Conservation (phyloP, 2,113 vertebrate species). For the Malaclemys terrapin region DNA sequence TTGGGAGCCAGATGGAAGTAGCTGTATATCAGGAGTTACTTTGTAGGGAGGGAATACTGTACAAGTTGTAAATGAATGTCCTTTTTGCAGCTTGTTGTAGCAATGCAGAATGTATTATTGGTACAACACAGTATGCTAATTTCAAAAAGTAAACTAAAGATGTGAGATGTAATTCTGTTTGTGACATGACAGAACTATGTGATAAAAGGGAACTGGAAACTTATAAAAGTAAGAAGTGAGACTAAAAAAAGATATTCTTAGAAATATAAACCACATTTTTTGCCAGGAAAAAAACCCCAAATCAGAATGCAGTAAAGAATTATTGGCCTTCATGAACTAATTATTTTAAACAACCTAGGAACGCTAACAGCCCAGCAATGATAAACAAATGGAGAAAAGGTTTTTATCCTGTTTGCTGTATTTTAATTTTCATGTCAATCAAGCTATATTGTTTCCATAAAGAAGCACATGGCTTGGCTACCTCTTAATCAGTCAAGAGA, state of each 20-base stretch:
- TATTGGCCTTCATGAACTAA: neutral
- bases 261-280: neutral
- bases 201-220: neutral
- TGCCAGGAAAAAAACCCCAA: neutral
- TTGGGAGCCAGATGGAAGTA: slow-evolving; percentile 23
- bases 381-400: neutral
- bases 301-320: neutral
- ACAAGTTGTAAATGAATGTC: slow-evolving; percentile 19
- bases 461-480: slow-evolving; percentile 2
- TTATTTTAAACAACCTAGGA: neutral
- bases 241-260: neutral
- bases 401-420: neutral
- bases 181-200: neutral
- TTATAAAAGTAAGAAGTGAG: neutral
- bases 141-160: slow-evolving; percentile 6
- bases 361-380: neutral
- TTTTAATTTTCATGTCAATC: slow-evolving; percentile 10
- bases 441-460: neutral
- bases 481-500: neutral
- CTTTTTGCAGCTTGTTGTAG: neutral
- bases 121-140: neutral
- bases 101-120: neutral
- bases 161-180: neutral
- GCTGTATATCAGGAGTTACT: neutral
- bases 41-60: neutral